Conservation (phyloP, 2,797 vertebrate species). For the Poeciliopsis presidionis region DNA sequence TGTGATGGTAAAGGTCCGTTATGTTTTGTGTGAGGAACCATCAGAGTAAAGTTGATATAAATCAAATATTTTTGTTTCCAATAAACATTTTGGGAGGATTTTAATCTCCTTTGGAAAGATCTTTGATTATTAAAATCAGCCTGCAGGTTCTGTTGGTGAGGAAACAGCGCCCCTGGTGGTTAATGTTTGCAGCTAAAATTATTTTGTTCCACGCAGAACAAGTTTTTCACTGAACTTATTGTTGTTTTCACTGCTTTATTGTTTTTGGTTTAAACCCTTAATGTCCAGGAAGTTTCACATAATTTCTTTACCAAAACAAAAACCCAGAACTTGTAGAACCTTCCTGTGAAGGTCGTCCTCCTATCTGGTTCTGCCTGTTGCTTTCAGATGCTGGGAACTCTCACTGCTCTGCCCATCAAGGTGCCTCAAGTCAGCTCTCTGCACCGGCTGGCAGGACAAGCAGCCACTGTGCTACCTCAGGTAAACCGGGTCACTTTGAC, state of each 20-base stretch:
- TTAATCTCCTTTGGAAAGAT: neutral
- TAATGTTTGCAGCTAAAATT: neutral
- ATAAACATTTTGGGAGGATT: neutral
- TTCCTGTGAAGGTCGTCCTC: neutral
- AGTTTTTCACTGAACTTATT: neutral
- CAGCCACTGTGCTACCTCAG: constrained; percentile 97
- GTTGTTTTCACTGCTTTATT: neutral
- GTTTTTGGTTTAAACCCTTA: neutral
- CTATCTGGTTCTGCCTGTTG: neutral
- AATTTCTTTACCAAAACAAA: neutral
- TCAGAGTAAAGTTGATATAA: neutral
- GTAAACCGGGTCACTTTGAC: constrained; percentile 69
- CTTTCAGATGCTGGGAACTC: constrained; percentile 89
- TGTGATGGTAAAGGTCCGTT: neutral
- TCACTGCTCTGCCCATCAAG: constrained; percentile 92
- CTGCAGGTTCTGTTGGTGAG: neutral
- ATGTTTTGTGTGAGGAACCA: neutral
- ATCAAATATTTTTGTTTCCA: neutral
- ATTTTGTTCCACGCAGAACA: neutral
- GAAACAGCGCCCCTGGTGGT: neutral
- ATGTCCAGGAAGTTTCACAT: neutral
- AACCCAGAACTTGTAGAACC: neutral
- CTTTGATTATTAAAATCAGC: neutral
- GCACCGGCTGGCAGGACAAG: constrained; percentile 95
- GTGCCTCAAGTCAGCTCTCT: constrained; percentile 98